A percentile compares a stretch with the other conserved stretches of the same genome.
Conservation (phyloP, 2,888 invertebrate species). For the Autographa gamma region DNA sequence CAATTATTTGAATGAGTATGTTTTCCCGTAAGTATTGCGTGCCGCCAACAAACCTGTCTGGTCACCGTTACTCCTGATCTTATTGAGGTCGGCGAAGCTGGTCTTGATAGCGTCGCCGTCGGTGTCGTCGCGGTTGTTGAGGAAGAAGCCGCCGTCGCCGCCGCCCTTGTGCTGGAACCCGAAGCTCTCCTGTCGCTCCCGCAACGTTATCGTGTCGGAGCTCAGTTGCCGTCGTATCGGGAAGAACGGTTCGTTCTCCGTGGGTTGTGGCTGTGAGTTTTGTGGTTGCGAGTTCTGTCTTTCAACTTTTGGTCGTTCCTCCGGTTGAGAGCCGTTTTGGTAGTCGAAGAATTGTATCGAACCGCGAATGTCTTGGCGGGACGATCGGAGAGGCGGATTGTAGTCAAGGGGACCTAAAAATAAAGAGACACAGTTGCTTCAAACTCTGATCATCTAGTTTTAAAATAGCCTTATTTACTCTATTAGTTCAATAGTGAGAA, state of each 20-base stretch:
- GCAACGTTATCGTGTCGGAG: conserved; percentile 87
- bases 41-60: conserved; percentile 76
- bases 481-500: too few relatives aligned
- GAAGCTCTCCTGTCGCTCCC: conserved; percentile 69
- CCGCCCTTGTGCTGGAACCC: conserved; percentile 75
- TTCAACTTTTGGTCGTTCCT: conserved; percentile 82
- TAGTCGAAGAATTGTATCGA: conserved; percentile 91
- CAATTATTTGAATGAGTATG: conserved; percentile 29
- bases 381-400: conserved; percentile 92
- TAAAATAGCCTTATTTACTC: too few relatives aligned
- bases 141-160: conserved; percentile 85
- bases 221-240: conserved; percentile 89
- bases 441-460: too few relatives aligned
- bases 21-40: conserved; percentile 50
- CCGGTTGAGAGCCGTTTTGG: conserved; percentile 76
- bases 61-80: conserved; percentile 86
- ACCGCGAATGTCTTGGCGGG: conserved; percentile 93
- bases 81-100: conserved; percentile 93
- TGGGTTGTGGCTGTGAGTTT: conserved; percentile 62
- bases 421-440: too few relatives aligned
- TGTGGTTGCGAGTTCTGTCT: conserved; percentile 89
- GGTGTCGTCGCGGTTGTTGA: conserved; percentile 86
- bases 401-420: conserved; percentile 88
- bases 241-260: conserved; percentile 63
- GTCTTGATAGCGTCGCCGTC: conserved; percentile 89